phyloP scores from a whole-genome alignment of 2,888 invertebrate species.

The Caenorhabditis macrosperma region DNA sequence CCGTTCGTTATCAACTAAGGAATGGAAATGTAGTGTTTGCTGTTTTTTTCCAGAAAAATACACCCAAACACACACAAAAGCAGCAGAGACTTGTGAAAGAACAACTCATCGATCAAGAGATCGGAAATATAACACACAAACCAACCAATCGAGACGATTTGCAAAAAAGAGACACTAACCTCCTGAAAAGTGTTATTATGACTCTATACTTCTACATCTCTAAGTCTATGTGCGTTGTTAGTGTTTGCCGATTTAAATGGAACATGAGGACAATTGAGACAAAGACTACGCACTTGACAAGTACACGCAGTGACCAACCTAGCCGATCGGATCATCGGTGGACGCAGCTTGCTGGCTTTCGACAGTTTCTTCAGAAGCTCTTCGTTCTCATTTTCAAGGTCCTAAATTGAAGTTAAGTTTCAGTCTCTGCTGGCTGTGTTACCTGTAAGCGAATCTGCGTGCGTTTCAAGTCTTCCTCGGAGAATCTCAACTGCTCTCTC shows the following conservation, averaged over 20 bases:
- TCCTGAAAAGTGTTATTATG: constrained; percentile 52
- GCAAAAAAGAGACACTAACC: constrained; percentile 33
- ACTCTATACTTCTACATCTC: not conserved
- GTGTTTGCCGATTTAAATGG: not conserved
- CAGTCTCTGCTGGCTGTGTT: not conserved
- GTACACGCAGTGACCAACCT: constrained; percentile 67
- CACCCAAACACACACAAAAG: constrained; percentile 34
- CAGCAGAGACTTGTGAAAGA: constrained; percentile 1
- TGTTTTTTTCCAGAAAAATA: not conserved
- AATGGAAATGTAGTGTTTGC: not conserved
- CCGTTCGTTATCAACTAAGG: constrained; percentile 11
- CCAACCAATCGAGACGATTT: constrained; percentile 25
- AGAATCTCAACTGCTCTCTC: constrained; percentile 91
- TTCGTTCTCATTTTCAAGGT: constrained; percentile 97
- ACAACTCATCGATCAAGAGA: not conserved
- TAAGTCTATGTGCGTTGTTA: constrained; percentile 23
- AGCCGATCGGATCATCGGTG: constrained; percentile 71
- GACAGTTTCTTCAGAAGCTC: constrained; percentile 94
- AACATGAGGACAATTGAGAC: constrained; percentile 23
- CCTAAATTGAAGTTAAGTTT: constrained; percentile 85
- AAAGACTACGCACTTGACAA: constrained; percentile 60
- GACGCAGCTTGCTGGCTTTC: constrained; percentile 89
- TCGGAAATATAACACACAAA: constrained; percentile 14
- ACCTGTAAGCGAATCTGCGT: constrained; percentile 73
- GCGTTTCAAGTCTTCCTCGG: constrained; percentile 91